Base-by-base conservation (phyloP, 2,113 vertebrate genomes). In the Beaufortia kweichowensis region DNA sequence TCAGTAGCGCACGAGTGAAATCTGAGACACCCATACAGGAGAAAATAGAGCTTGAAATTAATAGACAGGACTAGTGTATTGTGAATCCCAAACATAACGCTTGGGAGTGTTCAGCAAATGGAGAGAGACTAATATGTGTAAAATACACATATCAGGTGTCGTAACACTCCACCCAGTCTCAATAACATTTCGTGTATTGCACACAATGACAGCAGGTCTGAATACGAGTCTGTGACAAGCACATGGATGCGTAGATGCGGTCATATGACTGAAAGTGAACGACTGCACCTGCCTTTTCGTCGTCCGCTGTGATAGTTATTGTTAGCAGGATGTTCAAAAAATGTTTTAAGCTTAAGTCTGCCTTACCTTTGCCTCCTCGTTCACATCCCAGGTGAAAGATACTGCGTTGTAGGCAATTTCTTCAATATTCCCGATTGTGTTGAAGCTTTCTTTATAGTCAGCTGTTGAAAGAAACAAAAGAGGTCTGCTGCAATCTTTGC, bases 371-470 rank as follows among this genome's bases (percentile, higher is more conserved):
- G 96, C 95, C 84, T 96, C 95, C 79, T 98, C 96, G 0, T 93
- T 95, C 83, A 97, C 92, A 21, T 98, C 96, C 96, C 96, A 98
- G 19, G 96, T 98, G 78, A 98, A 98, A 75, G 96, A 97, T 65
- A 98, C 94, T 0, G 96, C 96, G 6, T 98, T 98, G 85, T 96
- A 98, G 0, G 96, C 95, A 0, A 98, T 98, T 90, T 98, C 96
- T 90, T 98, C 96, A 56, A 98, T 95, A 78, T 98, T 97, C 6
- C 95, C 95, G 5, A 98, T 96, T 0, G 94, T 96, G 85, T 95
- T 96, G 86, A 97, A 96, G 86, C 96, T 98, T 87, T 98, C 96
- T 87, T 98, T 98, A 87, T 98, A 98, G 88, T 98, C 96, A 43
- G 95, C 95, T 94, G 56, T 29, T n/a, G 6, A 39, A 21, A 56